phyloP scores from a whole-genome alignment of 1,140 invertebrate genomes.

The Drosophila lacteicornis region DNA sequence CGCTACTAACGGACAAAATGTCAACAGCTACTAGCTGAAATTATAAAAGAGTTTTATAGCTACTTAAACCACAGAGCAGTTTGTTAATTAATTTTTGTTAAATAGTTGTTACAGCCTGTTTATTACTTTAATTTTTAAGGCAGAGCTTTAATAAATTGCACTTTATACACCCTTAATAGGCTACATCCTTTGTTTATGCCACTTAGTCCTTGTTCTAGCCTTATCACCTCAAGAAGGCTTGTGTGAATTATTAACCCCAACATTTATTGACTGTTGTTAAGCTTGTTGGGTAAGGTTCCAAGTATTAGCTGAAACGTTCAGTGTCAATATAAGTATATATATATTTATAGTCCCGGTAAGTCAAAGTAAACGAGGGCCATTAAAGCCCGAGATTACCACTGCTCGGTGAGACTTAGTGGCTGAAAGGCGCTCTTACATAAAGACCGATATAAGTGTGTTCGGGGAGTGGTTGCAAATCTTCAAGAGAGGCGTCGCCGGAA shows the following conservation, averaged over 20 bases:
- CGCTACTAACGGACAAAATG: background rate
- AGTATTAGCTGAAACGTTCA: constrained; percentile 1
- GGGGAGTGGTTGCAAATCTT: background rate
- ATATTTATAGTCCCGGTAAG: constrained; percentile 15
- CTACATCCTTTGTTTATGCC: background rate
- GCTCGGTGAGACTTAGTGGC: background rate
- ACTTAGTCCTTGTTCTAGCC: background rate
- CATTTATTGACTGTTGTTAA: constrained; percentile 14
- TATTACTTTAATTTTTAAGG: too few relatives aligned
- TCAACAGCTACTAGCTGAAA: background rate
- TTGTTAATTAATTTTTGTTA: background rate
- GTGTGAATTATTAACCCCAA: background rate
- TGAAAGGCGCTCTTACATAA: constrained; percentile 1
- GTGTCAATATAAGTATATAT: constrained; percentile 3
- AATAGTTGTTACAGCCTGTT: background rate
- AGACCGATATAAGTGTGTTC: constrained; percentile 7
- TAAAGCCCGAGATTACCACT: constrained; percentile 6
- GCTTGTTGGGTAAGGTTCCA: background rate
- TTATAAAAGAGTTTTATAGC: background rate
- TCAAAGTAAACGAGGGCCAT: background rate
- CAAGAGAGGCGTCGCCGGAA: constrained; percentile 30
- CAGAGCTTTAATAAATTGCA: background rate
- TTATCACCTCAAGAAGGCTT: background rate
- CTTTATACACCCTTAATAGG: background rate
- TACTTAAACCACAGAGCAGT: too few relatives aligned